Base-by-base conservation (phyloP, 2,888 invertebrate genomes). In the Octodonta nipae region DNA sequence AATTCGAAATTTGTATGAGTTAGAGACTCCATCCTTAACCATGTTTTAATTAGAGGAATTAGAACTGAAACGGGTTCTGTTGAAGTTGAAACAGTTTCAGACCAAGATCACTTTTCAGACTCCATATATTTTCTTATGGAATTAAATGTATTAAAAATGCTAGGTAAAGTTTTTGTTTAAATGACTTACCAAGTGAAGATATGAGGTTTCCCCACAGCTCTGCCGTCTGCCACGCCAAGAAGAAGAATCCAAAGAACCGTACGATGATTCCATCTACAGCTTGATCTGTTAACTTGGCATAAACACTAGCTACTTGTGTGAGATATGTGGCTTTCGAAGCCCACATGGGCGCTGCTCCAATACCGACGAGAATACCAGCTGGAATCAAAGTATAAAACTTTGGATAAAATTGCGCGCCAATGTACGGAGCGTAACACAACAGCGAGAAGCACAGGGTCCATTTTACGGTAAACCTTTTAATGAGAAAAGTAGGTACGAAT, bases 271-370 rank as follows among this genome's bases (percentile, higher is more conserved):
- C 88, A 58, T 91, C 88, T 32, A 86, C 78, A 15, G 83, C 75
- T 56, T 86, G 83, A 51, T 84, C 82, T 8, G 85, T 85, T 39
- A 89, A 66, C 55, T 84, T 84, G 10, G 93, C 87, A 65, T 88
- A 88, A 45, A 84, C 78, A 41, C 86, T 84, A 27, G 91, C 93
- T 25, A 83, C 86, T 65, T 92, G 87, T 8, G 95, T 95, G 40
- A 96, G 71, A 59, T 96, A 96, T 2, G 91, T 89, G 37, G 95
- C 93, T 61, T 95, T 89, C n/a, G 95, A 88, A 1, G 92, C 87
- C 96, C 96, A 96, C 78, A 96, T 83, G 28, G 93, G 93, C 0
- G 93, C 93, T 2, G 92, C 95, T 6, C 91, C 92, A 33, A 93
- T 65, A 42, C 96, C 96, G 16, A 91, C 75, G n/a, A 96, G 69